A percentile compares a stretch with the other conserved stretches of the same genome.
These are phyloP conservation scores for Centropus unirufus DNA, from an alignment of 2,113 vertebrate species.

Conservation along the genomic window DNA sequence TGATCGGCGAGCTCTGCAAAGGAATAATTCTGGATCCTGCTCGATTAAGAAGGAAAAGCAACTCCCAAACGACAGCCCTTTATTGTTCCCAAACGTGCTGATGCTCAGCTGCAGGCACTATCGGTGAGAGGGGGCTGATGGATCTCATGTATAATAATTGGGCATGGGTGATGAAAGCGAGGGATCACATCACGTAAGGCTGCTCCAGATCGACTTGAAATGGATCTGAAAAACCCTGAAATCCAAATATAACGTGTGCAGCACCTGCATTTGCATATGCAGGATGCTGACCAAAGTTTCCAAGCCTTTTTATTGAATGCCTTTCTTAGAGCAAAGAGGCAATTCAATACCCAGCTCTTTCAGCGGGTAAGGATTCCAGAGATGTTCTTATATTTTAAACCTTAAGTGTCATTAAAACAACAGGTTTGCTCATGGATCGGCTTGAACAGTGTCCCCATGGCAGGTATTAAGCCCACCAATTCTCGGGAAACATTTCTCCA, in stretches of 20 bases:
- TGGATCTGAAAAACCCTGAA: conserved; percentile 8
- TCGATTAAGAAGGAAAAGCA: not conserved
- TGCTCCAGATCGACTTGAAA: not conserved
- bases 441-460: not conserved
- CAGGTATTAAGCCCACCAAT: not conserved
- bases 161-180: not conserved
- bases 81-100: conserved; percentile 1
- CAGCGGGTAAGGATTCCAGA: not conserved
- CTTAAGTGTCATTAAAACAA: not conserved
- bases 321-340: not conserved
- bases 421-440: not conserved
- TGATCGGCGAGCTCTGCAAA: not conserved
- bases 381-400: not conserved
- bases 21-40: not conserved
- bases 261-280: conserved; percentile 10
- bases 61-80: not conserved
- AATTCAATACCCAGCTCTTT: not conserved
- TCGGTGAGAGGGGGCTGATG: not conserved
- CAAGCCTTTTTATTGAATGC: not conserved
- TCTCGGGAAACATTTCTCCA: not conserved
- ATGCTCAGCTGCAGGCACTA: conserved; percentile 38
- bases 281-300: conserved; percentile 27
- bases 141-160: not conserved
- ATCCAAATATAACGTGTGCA: conserved; percentile 22
- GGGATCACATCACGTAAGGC: not conserved